These are phyloP conservation scores for Anser cygnoides DNA, from an alignment of 2,113 vertebrate species.

Conservation along the genomic window DNA sequence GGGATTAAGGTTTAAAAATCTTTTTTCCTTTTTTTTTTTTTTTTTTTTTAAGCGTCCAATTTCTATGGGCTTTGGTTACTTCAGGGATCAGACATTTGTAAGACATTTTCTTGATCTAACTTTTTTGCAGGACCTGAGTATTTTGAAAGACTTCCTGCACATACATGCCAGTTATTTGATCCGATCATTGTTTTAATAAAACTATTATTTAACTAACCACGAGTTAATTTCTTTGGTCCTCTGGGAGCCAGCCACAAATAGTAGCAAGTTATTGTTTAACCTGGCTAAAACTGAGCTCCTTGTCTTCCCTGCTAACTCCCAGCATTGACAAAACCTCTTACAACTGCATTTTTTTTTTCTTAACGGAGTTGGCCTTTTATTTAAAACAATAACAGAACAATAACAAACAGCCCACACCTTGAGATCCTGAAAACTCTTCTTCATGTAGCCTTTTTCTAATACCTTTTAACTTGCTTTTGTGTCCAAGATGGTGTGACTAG, in stretches of 20 bases:
- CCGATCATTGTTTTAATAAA: conserved; percentile 69
- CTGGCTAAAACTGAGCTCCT: conserved; percentile 58
- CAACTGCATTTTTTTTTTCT: background rate
- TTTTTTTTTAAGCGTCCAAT: conserved; percentile 5
- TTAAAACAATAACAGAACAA: background rate
- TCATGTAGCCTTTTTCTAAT: background rate
- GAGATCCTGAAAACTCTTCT: background rate
- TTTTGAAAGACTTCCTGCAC: conserved; percentile 63
- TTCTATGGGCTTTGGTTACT: conserved; percentile 36
- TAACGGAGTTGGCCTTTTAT: background rate
- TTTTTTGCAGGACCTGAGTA: conserved; percentile 44
- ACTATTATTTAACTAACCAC: conserved; percentile 68
- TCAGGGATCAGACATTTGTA: conserved; percentile 34
- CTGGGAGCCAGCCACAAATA: conserved; percentile 63
- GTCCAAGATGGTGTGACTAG: background rate
- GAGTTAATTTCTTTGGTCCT: conserved; percentile 62
- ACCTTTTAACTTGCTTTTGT: background rate
- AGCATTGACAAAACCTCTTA: conserved; percentile 51
- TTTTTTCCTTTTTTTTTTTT: conserved; percentile 16
- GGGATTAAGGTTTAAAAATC: conserved; percentile 57
- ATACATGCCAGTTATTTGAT: conserved; percentile 62
- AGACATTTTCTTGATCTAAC: conserved; percentile 50
- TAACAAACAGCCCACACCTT: background rate
- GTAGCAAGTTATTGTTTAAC: conserved; percentile 71
- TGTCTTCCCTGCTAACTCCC: conserved; percentile 23